Conservation (phyloP, 2,113 vertebrate species). For the Electrona antarctica region DNA sequence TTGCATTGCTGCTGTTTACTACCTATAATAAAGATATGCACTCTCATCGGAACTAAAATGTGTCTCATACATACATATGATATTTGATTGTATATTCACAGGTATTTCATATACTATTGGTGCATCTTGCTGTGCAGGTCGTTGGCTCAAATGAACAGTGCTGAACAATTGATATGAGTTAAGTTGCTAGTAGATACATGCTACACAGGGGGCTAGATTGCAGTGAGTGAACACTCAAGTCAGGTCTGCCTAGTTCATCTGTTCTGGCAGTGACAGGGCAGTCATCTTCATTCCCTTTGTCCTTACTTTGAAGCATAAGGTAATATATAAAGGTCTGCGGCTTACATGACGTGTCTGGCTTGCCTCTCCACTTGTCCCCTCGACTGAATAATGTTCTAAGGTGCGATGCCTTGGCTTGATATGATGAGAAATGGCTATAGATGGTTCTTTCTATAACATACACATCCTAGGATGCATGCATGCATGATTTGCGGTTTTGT, state of each 20-base stretch:
- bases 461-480: slow-evolving; percentile 46
- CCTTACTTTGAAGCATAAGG: slow-evolving; percentile 76
- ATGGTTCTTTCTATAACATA: slow-evolving; percentile 54
- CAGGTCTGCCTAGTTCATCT: slow-evolving; percentile 71
- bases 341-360: slow-evolving; percentile 68
- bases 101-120: slow-evolving; percentile 1
- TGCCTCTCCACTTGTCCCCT: slow-evolving; percentile 66
- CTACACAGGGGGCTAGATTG: slow-evolving; percentile 73
- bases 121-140: not conserved
- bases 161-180: slow-evolving; percentile 30
- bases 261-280: slow-evolving; percentile 72
- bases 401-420: slow-evolving; percentile 53
- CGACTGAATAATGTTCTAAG: slow-evolving; percentile 66
- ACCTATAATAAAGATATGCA: not conserved
- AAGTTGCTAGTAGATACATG: slow-evolving; percentile 28
- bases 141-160: not conserved
- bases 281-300: slow-evolving; percentile 88
- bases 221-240: slow-evolving; percentile 64
- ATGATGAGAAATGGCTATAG: slow-evolving; percentile 58
- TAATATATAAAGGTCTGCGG: slow-evolving; percentile 72
- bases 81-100: too few species aligned
- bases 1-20: too few species aligned
- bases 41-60: too few species aligned
- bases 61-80: not conserved
- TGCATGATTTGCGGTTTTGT: slow-evolving; percentile 48